These are phyloP conservation scores for Epinotia ramella DNA, from an alignment of 2,888 invertebrate genomes.

Conservation along the genomic window DNA sequence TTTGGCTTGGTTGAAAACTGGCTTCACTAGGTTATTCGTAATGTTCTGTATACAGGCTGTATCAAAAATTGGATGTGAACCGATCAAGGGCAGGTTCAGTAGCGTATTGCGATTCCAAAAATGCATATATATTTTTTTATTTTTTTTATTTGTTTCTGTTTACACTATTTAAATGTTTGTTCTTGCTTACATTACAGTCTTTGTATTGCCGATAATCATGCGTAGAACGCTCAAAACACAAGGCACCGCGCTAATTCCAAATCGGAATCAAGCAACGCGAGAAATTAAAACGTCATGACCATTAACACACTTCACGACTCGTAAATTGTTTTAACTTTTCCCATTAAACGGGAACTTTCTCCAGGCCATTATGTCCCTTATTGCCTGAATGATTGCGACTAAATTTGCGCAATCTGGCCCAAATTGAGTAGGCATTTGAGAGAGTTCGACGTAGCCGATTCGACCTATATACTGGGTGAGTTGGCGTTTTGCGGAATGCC, in stretches of 20 bases:
- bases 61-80: too few species aligned
- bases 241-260: constrained; percentile 29
- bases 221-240: constrained; percentile 7
- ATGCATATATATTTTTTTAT: too few species aligned
- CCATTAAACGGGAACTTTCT: constrained; percentile 63
- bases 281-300: constrained; percentile 73
- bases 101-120: too few species aligned
- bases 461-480: constrained; percentile 48
- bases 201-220: not conserved
- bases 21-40: too few species aligned
- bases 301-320: constrained; percentile 67
- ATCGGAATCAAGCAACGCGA: constrained; percentile 47
- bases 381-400: constrained; percentile 53
- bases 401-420: constrained; percentile 46
- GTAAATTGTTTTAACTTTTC: constrained; percentile 74
- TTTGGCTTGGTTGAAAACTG: too few species aligned
- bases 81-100: too few species aligned
- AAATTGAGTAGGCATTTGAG: constrained; percentile 47
- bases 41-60: too few species aligned
- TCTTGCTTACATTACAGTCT: too few species aligned
- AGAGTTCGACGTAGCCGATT: constrained; percentile 49
- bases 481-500: constrained; percentile 31
- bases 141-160: too few species aligned
- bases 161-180: too few species aligned
- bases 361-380: constrained; percentile 55